Conservation (phyloP, 2,888 invertebrate genomes). For the Drosophila recens region DNA sequence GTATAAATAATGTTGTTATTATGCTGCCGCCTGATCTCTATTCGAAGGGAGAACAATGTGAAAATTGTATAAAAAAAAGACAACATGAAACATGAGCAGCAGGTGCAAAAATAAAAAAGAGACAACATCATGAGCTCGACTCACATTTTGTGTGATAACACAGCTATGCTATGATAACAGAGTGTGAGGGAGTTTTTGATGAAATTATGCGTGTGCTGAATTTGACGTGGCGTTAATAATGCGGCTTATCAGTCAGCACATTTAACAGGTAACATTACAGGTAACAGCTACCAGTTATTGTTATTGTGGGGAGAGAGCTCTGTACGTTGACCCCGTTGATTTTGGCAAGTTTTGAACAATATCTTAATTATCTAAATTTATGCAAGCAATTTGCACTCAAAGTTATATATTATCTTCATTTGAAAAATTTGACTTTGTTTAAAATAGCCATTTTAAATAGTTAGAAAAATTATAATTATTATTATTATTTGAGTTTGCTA, state of each 20-base stretch:
- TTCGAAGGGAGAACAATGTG: conserved; percentile 23
- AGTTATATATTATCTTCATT: background rate
- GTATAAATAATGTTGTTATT: conserved; percentile 77
- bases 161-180: background rate
- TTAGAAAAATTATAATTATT: no score
- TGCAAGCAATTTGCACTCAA: background rate
- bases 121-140: conserved; percentile 23
- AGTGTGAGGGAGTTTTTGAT: conserved; percentile 54
- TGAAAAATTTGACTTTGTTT: background rate
- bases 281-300: background rate
- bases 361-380: conserved; percentile 5
- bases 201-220: conserved; percentile 62
- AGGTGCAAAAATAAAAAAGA: conserved; percentile 59
- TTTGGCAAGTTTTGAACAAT: background rate
- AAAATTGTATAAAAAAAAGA: conserved; percentile 21
- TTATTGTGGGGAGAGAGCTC: background rate
- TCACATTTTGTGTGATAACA: background rate
- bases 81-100: conserved; percentile 58
- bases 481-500: no score
- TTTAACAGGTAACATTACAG: background rate
- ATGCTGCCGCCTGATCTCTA: conserved; percentile 60
- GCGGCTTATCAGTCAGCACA: conserved; percentile 65
- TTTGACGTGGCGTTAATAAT: conserved; percentile 72
- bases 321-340: conserved; percentile 3
- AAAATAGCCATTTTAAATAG: no score